Evolutionary conservation across 2,797 vertebrate species (phyloP).

Genomic region (Macropus fuliginosus): DNA sequence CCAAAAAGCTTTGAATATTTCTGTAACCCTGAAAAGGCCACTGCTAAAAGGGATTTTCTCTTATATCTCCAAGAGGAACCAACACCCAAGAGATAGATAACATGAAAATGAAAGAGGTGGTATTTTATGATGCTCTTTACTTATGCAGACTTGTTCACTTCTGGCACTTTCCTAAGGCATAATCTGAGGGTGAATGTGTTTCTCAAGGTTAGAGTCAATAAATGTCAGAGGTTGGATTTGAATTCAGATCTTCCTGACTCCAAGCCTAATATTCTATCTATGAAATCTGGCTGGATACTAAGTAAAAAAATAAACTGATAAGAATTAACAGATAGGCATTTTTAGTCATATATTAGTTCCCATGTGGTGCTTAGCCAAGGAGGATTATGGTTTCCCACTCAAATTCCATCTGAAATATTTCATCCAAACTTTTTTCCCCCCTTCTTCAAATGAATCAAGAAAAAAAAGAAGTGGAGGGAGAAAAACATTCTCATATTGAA

Average conservation of each 20-base stretch:
- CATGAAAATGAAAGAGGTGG: neutral
- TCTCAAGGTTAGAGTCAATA: neutral
- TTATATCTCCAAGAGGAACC: neutral
- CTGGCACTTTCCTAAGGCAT: neutral
- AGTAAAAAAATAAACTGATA: neutral
- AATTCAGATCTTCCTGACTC: neutral
- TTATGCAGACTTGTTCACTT: neutral
- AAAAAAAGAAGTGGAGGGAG: neutral
- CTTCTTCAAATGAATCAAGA: neutral
- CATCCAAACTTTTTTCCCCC: neutral
- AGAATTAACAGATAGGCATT: neutral
- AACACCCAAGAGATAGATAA: neutral
- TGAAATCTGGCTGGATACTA: neutral
- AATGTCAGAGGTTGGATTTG: neutral
- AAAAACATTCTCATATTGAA: slow-evolving; percentile 34
- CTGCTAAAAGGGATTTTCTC: neutral
- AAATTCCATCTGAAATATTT: slow-evolving; percentile 24
- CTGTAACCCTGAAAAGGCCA: neutral
- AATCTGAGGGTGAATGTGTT: neutral
- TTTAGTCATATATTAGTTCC: neutral
- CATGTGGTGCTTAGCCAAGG: neutral
- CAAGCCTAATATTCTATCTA: neutral
- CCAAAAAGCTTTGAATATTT: neutral
- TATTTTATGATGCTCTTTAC: neutral
- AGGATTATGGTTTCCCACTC: slow-evolving; percentile 4